Evolutionary conservation across 2,888 invertebrate genomes (phyloP).

Genomic region (Noctua fimbriata): DNA sequence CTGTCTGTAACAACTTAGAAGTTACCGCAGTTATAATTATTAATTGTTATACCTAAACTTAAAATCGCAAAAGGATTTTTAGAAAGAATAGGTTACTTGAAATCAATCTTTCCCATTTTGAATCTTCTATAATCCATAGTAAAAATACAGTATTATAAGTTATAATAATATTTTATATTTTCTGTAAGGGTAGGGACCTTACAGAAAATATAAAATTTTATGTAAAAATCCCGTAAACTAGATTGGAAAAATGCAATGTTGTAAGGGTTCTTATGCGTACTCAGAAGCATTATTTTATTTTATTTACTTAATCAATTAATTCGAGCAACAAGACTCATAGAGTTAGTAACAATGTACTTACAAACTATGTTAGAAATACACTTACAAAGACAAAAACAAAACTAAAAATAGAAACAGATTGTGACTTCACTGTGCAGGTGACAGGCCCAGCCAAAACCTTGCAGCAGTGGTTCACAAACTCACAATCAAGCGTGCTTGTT

Average conservation of each 20-base stretch:
- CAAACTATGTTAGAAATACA: no score
- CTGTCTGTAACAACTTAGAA: conserved; percentile 51
- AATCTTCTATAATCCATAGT: not conserved
- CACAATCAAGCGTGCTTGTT: no score
- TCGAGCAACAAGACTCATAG: no score
- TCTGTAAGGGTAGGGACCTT: no score
- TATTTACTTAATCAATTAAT: no score
- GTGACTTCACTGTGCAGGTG: no score
- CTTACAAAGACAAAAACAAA: no score
- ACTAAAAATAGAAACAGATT: no score
- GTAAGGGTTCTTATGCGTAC: not conserved
- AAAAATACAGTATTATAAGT: not conserved
- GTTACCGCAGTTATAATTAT: conserved; percentile 41
- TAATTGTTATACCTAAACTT: conserved; percentile 22
- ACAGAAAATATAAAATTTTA: not conserved
- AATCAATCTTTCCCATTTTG: not conserved
- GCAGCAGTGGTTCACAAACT: no score
- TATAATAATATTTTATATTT: no score
- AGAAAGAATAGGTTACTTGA: not conserved
- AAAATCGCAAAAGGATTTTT: not conserved
- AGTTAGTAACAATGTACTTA: no score
- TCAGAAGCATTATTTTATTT: not conserved
- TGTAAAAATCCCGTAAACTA: not conserved
- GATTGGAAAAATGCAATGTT: not conserved
- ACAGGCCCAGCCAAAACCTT: no score